A percentile compares a stretch with the other conserved stretches of the same genome.
These are phyloP conservation scores for Leptinotarsa texana DNA, from an alignment of 1,140 invertebrate genomes.

Conservation along the genomic window DNA sequence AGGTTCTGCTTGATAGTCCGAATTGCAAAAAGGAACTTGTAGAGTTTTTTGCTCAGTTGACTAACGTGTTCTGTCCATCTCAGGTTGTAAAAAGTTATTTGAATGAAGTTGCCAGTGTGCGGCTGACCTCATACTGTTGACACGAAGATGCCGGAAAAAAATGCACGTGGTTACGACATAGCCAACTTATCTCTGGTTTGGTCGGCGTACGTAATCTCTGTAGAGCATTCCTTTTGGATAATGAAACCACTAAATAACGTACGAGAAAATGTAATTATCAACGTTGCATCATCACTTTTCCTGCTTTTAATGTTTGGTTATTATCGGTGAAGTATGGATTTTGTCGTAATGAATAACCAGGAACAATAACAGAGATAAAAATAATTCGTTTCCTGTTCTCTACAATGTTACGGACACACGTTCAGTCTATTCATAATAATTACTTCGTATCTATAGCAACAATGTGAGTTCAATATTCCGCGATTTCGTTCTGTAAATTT, in stretches of 20 bases:
- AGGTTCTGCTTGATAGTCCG: no score
- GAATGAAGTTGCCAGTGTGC: no score
- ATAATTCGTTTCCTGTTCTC: constrained; percentile 16
- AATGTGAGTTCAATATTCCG: not conserved
- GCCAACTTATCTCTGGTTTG: no score
- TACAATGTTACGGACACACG: constrained; percentile 8
- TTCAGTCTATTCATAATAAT: not conserved
- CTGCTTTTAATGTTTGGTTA: constrained; percentile 12
- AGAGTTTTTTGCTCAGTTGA: no score
- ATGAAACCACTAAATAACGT: not conserved
- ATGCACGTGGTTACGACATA: no score
- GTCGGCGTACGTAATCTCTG: not conserved
- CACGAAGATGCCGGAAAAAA: no score
- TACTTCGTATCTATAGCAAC: constrained; percentile 2
- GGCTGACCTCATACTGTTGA: no score
- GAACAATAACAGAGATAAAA: constrained; percentile 21
- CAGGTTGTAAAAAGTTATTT: no score
- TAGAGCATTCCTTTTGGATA: not conserved
- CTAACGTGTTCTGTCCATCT: no score
- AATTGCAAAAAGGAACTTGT: no score
- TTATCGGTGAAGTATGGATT: constrained; percentile 7
- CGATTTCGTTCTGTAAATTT: not conserved
- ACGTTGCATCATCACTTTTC: constrained; percentile 8
- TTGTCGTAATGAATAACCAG: constrained; percentile 17
- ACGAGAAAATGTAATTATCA: not conserved